Conservation (phyloP, 2,797 vertebrate species). For the Acrocephalus scirpaceus region DNA sequence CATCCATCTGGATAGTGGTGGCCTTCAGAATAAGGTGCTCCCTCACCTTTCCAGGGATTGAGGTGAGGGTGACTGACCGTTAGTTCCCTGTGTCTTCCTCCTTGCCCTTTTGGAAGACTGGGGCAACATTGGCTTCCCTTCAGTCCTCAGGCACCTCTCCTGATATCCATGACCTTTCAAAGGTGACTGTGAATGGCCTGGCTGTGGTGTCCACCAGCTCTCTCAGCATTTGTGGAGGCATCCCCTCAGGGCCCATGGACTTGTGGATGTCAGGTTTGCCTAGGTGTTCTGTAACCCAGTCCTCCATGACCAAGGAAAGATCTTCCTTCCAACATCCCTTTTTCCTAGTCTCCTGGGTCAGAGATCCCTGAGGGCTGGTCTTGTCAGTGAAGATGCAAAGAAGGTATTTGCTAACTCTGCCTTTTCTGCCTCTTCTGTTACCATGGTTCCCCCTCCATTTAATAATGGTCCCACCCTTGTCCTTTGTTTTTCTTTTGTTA, state of each 20-base stretch:
- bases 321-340: neutral
- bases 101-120: neutral
- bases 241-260: neutral
- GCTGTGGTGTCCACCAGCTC: neutral
- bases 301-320: neutral
- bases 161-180: neutral
- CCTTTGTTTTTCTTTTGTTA: neutral
- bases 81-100: neutral
- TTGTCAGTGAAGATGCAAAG: neutral
- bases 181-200: neutral
- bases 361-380: neutral
- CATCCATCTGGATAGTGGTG: neutral
- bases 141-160: neutral
- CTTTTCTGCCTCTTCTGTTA: neutral
- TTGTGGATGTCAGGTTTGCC: neutral
- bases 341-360: neutral
- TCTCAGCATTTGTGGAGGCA: neutral
- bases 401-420: neutral
- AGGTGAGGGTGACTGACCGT: rapidly evolving
- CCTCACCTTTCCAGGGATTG: neutral
- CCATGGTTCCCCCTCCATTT: neutral
- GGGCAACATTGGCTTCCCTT: neutral
- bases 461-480: neutral
- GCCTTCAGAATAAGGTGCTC: neutral
- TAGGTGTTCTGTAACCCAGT: neutral